Percentiles rank a stretch among this genome's conserved stretches.
These are phyloP conservation scores for Caenorhabditis inopinata DNA, from an alignment of 1,140 invertebrate species.

Conservation along the genomic window DNA sequence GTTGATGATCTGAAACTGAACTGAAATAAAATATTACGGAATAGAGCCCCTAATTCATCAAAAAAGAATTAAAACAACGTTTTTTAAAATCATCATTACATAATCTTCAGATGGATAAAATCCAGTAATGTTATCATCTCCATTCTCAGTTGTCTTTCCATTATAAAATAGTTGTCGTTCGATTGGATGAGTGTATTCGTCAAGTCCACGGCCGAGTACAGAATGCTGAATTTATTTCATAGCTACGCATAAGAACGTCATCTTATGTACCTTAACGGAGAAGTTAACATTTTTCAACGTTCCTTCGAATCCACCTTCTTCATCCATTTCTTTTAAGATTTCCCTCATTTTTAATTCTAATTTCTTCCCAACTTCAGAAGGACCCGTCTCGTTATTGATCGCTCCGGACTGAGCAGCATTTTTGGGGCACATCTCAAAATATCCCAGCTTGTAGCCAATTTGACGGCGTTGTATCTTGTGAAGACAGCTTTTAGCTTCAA, in stretches of 20 bases:
- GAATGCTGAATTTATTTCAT: neutral
- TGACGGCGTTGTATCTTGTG: neutral
- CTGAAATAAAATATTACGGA: neutral
- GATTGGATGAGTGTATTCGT: slow-evolving; percentile 5
- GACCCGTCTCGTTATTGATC: neutral
- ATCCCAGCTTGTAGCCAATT: neutral
- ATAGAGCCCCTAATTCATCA: too few species aligned
- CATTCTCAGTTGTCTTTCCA: neutral
- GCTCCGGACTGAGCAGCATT: neutral
- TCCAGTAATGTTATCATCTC: neutral
- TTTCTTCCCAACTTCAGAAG: neutral
- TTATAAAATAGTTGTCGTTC: neutral
- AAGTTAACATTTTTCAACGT: neutral
- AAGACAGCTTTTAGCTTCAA: neutral
- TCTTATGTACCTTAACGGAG: neutral
- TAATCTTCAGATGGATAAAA: neutral
- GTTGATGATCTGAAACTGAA: neutral
- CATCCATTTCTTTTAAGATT: neutral
- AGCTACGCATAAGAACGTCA: too few species aligned
- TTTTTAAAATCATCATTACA: too few species aligned
- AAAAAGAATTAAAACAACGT: too few species aligned
- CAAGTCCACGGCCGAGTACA: neutral
- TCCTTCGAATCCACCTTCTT: neutral
- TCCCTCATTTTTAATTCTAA: neutral
- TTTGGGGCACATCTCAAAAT: neutral